Base-by-base conservation (phyloP, 2,888 invertebrate genomes). In the Macaria liturata region DNA sequence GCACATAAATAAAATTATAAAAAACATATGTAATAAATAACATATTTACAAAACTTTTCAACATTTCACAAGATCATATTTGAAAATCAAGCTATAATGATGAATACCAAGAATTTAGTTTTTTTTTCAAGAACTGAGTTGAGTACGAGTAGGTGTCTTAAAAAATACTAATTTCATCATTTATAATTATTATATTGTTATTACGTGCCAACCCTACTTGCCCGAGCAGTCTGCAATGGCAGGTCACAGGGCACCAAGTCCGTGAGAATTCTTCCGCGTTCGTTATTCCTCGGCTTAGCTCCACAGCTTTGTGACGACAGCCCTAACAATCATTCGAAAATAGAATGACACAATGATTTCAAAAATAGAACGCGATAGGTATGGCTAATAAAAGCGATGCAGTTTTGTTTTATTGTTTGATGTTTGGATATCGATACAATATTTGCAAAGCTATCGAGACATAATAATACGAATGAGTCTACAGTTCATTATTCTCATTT, bases 231-330 rank as follows among this genome's bases (percentile, higher is more conserved):
- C 59, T 47, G 51, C 48, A 46, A 9, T 51, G 68, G 61, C 65
- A 68, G 66, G 68, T 68, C 66, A 68, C 67, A 79, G 76, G 76
- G 75, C 70, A 66, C 59, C 62, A 57, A 79, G 80, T 83, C 75
- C 86, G 88, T 88, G 88, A 84, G 88, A 88, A 86, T 39, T 43
- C 32, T 74, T 57, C 59, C 9, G 4, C 34, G 39, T 39, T 59
- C 48, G 43, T 42, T 34, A 49, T 43, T 39, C 47, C 50, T 37
- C 54, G 46, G 49, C 49, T 67, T 70, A 71, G 42, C 9, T 42
- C 42, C n/a, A 42, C 9, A 42, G 42, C 9, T 37, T 37, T 6
- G 34, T 37, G 72, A 60, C 68, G 73, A 75, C 73, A 72, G 64
- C 58, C 54, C 54, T 44, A 20, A 47, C 50, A 50, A 46, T 43